Base-by-base conservation (phyloP, 2,113 vertebrate genomes). In the Centropristis striata region DNA sequence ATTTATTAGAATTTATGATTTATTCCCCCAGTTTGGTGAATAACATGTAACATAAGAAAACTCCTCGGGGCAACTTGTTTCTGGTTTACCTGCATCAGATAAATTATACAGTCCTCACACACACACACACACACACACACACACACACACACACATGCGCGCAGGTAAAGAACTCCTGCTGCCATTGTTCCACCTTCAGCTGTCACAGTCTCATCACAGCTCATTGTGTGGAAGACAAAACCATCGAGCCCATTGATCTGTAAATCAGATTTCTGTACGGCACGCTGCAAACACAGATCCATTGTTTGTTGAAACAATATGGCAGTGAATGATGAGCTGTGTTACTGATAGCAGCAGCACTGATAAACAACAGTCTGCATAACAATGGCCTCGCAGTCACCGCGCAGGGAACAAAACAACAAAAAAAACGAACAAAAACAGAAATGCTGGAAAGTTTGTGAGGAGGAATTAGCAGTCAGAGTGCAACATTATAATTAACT, bases 231-330 rank as follows among this genome's bases (percentile, higher is more conserved):
- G 58, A 64, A 81, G 81, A 88, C 83, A 86, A 90, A 87, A 85
- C 71, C 55, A 15, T 21, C 27, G 37, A 46, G 67, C 55, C 50
- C 57, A 74, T 88, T 79, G 86, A 92, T 90, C 72, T 32, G 47
- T 54, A 58, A 86, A 87, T 88, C 80, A 84, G 87, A 90, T 88
- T 89, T 72, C 68, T 85, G 80, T 63, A 42, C 46, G 0, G 58
- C 73, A 23, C 41, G 49, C 61, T 32, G 70, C 71, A 41, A 81
- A 86, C 88, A 85, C 78, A 64, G n/a, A 72, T 80, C 70, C 86
- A 89, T 90, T 92, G 90, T 91, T 82, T 80, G 83, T 49, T 14
- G 67, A 80, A 82, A 91, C 88, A 92, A 90, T 85, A 42, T 88
- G 89, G 47, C 85, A 70, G 81, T 86, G 90, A 91, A 86, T 80